A percentile compares a stretch with the other conserved stretches of the same genome.
Evolutionary conservation across 2,888 invertebrate genomes (phyloP).

Genomic region (Pristionchus exspectatus): DNA sequence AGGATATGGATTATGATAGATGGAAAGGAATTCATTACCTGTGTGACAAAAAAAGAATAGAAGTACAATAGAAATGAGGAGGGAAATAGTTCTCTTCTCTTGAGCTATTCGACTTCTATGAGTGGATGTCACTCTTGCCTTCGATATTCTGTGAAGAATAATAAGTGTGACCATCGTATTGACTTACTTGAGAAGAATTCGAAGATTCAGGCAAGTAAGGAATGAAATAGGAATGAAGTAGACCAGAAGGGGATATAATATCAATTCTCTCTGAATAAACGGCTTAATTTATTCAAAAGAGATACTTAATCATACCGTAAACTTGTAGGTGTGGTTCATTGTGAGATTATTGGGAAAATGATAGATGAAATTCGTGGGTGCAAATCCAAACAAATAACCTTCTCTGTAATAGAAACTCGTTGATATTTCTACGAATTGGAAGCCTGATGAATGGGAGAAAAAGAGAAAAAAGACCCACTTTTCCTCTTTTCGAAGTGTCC

Average conservation of each 20-base stretch:
- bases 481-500: background rate
- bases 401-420: slow-evolving; percentile 17
- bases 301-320: slow-evolving; percentile 1
- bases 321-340: background rate
- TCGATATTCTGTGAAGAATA: slow-evolving; percentile 49
- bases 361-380: background rate
- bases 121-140: slow-evolving; percentile 29
- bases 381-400: slow-evolving; percentile 4
- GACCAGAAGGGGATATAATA: slow-evolving; percentile 74
- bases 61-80: slow-evolving; percentile 76
- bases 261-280: slow-evolving; percentile 71
- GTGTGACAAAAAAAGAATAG: slow-evolving; percentile 78
- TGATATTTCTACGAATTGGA: background rate
- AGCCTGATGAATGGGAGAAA: too few relatives aligned
- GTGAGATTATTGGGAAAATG: slow-evolving; percentile 21
- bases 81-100: slow-evolving; percentile 70
- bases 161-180: slow-evolving; percentile 54
- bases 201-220: slow-evolving; percentile 74
- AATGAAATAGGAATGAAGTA: slow-evolving; percentile 75
- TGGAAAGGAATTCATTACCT: slow-evolving; percentile 59
- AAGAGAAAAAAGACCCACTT: background rate
- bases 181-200: slow-evolving; percentile 68
- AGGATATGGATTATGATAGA: slow-evolving; percentile 50
- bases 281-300: too few relatives aligned
- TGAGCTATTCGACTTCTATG: slow-evolving; percentile 64